Conservation (phyloP, 2,797 vertebrate species). For the Carcharodon carcharias region DNA sequence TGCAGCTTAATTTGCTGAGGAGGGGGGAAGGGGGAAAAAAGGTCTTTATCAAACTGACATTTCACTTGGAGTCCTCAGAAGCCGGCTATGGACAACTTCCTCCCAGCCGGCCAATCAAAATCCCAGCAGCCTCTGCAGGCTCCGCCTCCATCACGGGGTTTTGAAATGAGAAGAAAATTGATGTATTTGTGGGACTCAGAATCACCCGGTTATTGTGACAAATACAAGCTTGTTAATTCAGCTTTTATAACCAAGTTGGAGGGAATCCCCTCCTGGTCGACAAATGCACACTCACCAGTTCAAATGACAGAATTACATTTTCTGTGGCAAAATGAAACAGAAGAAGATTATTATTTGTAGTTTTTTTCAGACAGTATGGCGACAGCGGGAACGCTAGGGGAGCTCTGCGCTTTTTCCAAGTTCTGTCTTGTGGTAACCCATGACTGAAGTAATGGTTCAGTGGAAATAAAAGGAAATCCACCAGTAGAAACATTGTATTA, state of each 20-base stretch:
- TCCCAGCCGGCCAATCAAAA: conserved; percentile 48
- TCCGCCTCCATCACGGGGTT: conserved; percentile 48
- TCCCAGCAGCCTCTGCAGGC: conserved; percentile 47
- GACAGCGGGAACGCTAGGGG: not conserved
- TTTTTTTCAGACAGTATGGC: conserved; percentile 16
- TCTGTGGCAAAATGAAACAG: not conserved
- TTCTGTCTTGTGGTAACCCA: not conserved
- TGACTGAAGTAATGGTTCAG: not conserved
- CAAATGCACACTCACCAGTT: not conserved
- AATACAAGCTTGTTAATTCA: conserved; percentile 16
- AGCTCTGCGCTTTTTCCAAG: not conserved
- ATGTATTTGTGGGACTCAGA: not conserved
- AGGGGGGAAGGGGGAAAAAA: not conserved
- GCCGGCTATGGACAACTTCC: conserved; percentile 44
- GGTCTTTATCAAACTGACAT: conserved; percentile 45
- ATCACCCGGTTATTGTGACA: conserved; percentile 18
- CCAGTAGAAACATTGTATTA: not conserved
- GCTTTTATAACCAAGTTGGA: not conserved
- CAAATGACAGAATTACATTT: not conserved
- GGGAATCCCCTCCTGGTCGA: too few relatives aligned
- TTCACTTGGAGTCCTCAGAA: conserved; percentile 41
- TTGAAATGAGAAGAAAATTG: conserved; percentile 27
- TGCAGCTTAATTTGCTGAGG: conserved; percentile 45
- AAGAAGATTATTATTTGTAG: conserved; percentile 2
- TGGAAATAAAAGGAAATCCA: not conserved